Conservation (phyloP, 2,888 invertebrate species). For the Dolichomitus sp. region DNA sequence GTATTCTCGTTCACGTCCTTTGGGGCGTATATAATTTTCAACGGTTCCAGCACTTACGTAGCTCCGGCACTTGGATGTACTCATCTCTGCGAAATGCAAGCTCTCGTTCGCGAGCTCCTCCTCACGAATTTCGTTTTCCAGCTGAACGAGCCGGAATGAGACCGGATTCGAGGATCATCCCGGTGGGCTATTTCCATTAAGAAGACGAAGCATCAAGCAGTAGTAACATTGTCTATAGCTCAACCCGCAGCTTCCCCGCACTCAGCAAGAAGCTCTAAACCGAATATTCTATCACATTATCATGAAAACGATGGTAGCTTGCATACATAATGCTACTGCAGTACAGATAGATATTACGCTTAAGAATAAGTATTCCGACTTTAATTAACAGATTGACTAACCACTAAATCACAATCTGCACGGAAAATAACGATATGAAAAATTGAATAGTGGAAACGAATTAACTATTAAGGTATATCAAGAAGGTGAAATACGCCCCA, state of each 20-base stretch:
- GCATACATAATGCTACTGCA: neutral
- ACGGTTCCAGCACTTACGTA: constrained; percentile 39
- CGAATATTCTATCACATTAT: constrained; percentile 18
- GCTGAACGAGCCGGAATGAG: constrained; percentile 55
- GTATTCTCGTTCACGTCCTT: constrained; percentile 9
- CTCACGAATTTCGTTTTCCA: constrained; percentile 61
- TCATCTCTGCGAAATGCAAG: constrained; percentile 35
- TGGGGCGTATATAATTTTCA: constrained; percentile 48
- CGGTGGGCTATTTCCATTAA: constrained; percentile 38
- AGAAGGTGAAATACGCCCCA: neutral
- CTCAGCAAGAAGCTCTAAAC: constrained; percentile 9
- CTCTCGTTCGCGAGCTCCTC: constrained; percentile 19
- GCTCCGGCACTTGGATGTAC: constrained; percentile 14
- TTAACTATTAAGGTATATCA: neutral
- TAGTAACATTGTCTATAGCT: neutral
- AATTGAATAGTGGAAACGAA: neutral
- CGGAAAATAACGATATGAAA: constrained; percentile 3
- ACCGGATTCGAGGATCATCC: constrained; percentile 49
- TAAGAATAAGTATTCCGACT: neutral
- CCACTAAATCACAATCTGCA: neutral
- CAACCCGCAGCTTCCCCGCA: neutral
- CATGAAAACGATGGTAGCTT: neutral
- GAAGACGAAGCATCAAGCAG: constrained; percentile 19
- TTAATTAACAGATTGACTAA: neutral
- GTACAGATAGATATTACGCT: neutral